These are phyloP conservation scores for Perodicticus potto DNA, from an alignment of 2,797 vertebrate genomes.

Conservation along the genomic window DNA sequence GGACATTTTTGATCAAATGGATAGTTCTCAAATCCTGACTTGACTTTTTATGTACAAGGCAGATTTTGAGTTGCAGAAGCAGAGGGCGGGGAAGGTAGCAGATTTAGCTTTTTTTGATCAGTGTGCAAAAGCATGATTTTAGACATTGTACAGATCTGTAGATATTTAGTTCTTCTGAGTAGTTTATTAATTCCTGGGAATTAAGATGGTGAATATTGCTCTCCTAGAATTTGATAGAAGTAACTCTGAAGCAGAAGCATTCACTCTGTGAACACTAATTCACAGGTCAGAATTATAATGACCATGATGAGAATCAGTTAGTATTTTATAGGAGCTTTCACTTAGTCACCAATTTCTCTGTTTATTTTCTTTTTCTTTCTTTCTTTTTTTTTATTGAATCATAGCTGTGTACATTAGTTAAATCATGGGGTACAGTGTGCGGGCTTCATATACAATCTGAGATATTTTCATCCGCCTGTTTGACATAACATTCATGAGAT, in stretches of 20 bases:
- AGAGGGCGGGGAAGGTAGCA: background rate
- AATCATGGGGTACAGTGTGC: no score
- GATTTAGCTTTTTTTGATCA: background rate
- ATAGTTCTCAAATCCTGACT: background rate
- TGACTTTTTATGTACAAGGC: background rate
- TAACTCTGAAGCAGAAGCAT: background rate
- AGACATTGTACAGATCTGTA: background rate
- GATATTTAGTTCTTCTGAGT: background rate
- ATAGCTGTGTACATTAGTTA: no score
- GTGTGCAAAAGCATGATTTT: background rate
- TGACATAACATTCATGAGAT: no score
- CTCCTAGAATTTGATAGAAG: constrained; percentile 44
- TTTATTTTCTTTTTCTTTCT: no score
- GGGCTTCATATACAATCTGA: no score
- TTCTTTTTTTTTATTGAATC: no score
- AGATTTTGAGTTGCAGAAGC: background rate
- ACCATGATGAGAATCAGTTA: constrained; percentile 65
- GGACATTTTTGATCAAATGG: background rate
- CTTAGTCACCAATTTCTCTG: constrained; percentile 60
- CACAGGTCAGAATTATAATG: constrained; percentile 61
- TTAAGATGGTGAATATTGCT: constrained; percentile 38
- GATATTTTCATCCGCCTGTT: no score
- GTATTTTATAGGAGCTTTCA: constrained; percentile 63
- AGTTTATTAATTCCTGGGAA: constrained; percentile 61
- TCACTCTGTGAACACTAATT: no score